Conservation (phyloP, 1,140 invertebrate genomes). For the Papilio glaucus region DNA sequence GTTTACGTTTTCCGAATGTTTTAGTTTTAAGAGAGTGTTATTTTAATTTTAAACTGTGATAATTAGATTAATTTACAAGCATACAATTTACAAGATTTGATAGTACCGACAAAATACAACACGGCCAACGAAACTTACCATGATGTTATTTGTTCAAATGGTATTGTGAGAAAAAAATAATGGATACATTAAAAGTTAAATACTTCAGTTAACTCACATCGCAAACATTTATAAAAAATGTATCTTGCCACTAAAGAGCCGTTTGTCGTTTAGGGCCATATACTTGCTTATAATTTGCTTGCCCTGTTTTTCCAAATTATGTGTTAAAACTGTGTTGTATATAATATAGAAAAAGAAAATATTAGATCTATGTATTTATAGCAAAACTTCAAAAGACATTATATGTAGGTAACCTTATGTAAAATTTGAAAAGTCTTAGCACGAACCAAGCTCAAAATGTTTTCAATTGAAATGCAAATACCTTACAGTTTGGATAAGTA, state of each 20-base stretch:
- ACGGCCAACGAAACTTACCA: neutral
- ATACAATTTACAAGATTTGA: constrained; percentile 9
- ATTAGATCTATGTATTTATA: constrained; percentile 46
- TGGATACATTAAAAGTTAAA: too few relatives aligned
- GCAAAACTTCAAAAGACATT: constrained; percentile 56
- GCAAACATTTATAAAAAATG: constrained; percentile 1
- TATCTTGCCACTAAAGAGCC: constrained; percentile 29
- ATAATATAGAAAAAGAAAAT: constrained; percentile 41
- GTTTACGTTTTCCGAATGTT: constrained; percentile 67
- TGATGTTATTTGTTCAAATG: constrained; percentile 11
- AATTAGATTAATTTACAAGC: constrained; percentile 71
- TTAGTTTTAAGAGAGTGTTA: constrained; percentile 67
- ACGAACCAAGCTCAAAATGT: constrained; percentile 59
- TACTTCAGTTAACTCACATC: neutral
- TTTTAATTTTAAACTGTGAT: constrained; percentile 80
- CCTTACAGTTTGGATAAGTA: constrained; percentile 49
- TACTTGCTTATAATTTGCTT: constrained; percentile 31
- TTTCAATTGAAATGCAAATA: constrained; percentile 55
- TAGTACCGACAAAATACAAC: neutral
- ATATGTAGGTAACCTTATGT: constrained; percentile 44
- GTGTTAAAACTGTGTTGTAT: constrained; percentile 39
- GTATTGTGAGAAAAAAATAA: neutral
- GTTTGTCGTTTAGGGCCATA: constrained; percentile 21
- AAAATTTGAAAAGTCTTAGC: constrained; percentile 40
- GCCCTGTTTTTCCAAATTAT: constrained; percentile 38